Percentiles rank a stretch among this genome's conserved stretches.
These are phyloP conservation scores for Araneus ventricosus DNA, from an alignment of 1,140 invertebrate species.

Conservation along the genomic window DNA sequence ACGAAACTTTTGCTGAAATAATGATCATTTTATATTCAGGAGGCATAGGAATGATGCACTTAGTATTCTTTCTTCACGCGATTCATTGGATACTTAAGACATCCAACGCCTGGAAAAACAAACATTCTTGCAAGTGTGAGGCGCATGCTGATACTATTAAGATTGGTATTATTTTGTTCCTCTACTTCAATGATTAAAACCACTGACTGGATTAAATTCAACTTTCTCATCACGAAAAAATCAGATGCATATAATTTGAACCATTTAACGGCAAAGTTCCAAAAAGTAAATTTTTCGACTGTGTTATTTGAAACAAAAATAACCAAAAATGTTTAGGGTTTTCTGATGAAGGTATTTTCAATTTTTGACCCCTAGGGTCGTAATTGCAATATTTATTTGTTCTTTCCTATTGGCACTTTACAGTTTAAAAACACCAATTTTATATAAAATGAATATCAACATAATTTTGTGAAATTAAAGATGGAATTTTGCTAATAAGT, in stretches of 20 bases:
- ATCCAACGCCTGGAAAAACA: background rate
- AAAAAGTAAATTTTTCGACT: too few relatives aligned
- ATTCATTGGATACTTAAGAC: conserved; percentile 30
- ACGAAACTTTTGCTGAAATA: background rate
- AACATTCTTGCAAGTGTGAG: background rate
- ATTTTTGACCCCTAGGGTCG: too few relatives aligned
- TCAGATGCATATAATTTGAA: background rate
- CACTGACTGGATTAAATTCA: background rate
- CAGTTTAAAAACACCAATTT: too few relatives aligned
- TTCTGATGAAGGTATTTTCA: too few relatives aligned
- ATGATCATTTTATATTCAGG: background rate
- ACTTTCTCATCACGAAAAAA: background rate
- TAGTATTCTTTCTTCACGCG: conserved; percentile 22
- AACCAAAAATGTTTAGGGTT: too few relatives aligned
- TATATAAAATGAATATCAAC: too few relatives aligned
- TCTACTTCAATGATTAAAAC: background rate
- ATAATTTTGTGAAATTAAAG: too few relatives aligned
- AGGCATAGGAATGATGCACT: background rate
- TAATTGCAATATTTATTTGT: too few relatives aligned
- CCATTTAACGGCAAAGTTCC: too few relatives aligned
- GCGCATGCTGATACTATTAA: conserved; percentile 35
- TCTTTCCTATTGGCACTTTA: too few relatives aligned
- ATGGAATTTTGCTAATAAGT: too few relatives aligned
- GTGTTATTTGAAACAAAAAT: too few relatives aligned
- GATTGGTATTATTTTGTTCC: background rate